phyloP scores from a whole-genome alignment of 2,888 invertebrate species.

The Machimus atricapillus region DNA sequence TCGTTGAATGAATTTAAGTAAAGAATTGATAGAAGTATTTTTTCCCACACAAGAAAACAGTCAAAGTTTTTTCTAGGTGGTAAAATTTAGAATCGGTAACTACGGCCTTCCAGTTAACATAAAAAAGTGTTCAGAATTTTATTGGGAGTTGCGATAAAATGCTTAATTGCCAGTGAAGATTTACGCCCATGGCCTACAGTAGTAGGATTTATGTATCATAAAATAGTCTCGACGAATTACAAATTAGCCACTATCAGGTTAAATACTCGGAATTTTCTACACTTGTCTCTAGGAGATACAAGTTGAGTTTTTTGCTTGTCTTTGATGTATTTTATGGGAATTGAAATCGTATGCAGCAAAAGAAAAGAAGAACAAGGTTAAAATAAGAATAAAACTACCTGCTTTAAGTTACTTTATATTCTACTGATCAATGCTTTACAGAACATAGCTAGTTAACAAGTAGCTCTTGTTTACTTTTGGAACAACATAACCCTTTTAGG shows the following conservation, averaged over 20 bases:
- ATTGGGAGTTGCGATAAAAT: background rate
- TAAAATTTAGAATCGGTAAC: background rate
- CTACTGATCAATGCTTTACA: background rate
- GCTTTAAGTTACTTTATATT: background rate
- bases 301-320: background rate
- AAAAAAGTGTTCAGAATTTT: background rate
- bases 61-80: background rate
- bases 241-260: background rate
- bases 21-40: background rate
- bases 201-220: background rate
- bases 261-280: background rate
- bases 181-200: background rate
- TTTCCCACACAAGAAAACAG: background rate
- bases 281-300: background rate
- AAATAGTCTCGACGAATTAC: background rate
- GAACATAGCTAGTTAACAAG: background rate
- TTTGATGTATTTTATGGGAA: background rate
- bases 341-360: background rate
- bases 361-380: background rate
- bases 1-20: background rate
- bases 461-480: background rate
- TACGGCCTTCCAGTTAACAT: background rate
- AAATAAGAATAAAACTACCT: background rate
- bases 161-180: background rate
- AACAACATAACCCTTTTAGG: background rate